phyloP scores from a whole-genome alignment of 2,113 vertebrate species.

The Junco hyemalis region DNA sequence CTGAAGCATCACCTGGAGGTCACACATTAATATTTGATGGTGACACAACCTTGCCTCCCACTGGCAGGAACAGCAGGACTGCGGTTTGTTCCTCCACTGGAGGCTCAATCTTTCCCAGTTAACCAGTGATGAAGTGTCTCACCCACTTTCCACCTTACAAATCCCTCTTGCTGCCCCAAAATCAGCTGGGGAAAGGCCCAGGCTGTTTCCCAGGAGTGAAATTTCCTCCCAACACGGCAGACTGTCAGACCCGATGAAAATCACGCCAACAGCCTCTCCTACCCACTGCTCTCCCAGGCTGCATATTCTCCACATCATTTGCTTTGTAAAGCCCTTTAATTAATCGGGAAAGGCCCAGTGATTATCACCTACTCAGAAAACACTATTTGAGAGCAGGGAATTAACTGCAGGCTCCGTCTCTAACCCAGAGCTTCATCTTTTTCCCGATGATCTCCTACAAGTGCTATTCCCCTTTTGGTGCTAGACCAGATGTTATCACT shows the following conservation, averaged over 20 bases:
- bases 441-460: neutral
- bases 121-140: neutral
- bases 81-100: neutral
- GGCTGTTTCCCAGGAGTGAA: neutral
- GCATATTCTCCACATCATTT: constrained; percentile 6
- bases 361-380: constrained; percentile 33
- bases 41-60: neutral
- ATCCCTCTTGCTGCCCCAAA: neutral
- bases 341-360: neutral
- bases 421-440: neutral
- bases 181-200: neutral
- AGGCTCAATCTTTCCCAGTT: neutral
- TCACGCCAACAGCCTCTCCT: neutral
- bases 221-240: neutral
- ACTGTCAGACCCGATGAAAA: constrained; percentile 10
- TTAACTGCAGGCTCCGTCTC: neutral
- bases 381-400: neutral
- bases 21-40: constrained; percentile 11
- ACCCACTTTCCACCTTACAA: neutral
- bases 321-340: constrained; percentile 36
- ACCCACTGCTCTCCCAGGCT: neutral
- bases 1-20: constrained; percentile 3
- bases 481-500: constrained; percentile 11
- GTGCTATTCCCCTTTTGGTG: neutral
- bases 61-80: neutral